Evolutionary conservation across 2,113 vertebrate species (phyloP), one percentile per base, ranked within the genome.

Genomic region (Barnardius zonarius): DNA sequence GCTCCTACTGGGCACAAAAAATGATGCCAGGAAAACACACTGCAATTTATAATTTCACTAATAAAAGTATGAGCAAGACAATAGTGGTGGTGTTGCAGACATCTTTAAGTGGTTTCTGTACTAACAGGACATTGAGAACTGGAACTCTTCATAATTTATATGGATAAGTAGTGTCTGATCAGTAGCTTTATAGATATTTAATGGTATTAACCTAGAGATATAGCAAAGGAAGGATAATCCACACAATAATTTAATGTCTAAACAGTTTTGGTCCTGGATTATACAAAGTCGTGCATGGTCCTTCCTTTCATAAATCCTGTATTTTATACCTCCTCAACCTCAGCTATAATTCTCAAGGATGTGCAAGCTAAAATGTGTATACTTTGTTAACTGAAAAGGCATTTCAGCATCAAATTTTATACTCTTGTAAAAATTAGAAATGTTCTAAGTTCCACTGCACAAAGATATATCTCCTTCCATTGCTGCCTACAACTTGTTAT

Each of bases 361-460:
- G 30, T 48, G n/a, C 37, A 81, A 48, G 11, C n/a, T 59, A 52
- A 72, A 55, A 61, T 19, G 22, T 49, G 33, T 92, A 92, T 43
- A 63, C 63, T 93, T 39, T 92, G 69, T 78, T 84, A 84, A 44
- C 72, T 62, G 68, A 82, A 95, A 85, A 95, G 69, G 77, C 51
- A 64, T 64, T 96, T 94, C 82, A 81, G 79, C 92, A 78, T 75
- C 86, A 92, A 89, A 59, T 74, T 95, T 93, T 91, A 92, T 86
- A 83, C 37, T 89, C 64, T 66, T 86, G 82, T 85, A 96, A 96
- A 96, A 96, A 73, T 52, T 91, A 94, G 76, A 94, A 94, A 35
- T 62, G 74, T 88, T 74, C 24, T 72, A 94, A 64, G 80, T 73
- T 43, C 81, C 76, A 69, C 80, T 31, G 14, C 62, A 17, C 25